Conservation (phyloP, 2,888 invertebrate species). For the Anthoptus insignis region DNA sequence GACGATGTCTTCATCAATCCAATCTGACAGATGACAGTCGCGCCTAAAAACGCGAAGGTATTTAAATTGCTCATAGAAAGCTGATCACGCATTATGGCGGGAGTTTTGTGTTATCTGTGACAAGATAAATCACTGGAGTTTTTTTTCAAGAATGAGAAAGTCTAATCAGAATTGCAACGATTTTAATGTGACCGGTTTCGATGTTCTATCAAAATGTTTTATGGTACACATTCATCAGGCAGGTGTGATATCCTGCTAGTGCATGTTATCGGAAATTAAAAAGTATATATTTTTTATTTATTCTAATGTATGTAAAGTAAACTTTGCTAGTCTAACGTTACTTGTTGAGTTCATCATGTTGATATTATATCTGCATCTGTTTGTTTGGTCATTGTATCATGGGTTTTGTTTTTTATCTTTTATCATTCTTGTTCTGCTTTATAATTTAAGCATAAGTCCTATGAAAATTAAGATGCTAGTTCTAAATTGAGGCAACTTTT, state of each 20-base stretch:
- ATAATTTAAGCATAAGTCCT: too few relatives aligned
- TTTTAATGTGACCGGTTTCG: neutral
- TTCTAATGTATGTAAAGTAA: too few relatives aligned
- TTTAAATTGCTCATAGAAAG: conserved; percentile 40
- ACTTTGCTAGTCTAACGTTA: too few relatives aligned
- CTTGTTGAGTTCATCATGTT: too few relatives aligned
- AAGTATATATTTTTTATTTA: too few relatives aligned
- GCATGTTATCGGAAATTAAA: neutral
- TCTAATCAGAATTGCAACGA: conserved; percentile 5
- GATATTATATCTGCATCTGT: too few relatives aligned
- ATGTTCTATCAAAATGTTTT: neutral
- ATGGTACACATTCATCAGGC: neutral
- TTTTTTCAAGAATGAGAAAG: conserved; percentile 19
- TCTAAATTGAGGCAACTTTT: too few relatives aligned
- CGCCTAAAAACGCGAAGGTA: conserved; percentile 34
- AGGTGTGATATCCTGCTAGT: neutral
- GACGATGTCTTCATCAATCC: conserved; percentile 26
- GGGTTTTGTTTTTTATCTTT: too few relatives aligned
- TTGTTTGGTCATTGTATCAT: too few relatives aligned
- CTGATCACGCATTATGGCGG: conserved; percentile 31
- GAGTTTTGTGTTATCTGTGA: conserved; percentile 31
- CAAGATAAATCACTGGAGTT: conserved; percentile 29
- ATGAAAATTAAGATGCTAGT: too few relatives aligned
- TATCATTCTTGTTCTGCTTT: too few relatives aligned
- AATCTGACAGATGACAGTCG: conserved; percentile 19